phyloP scores from a whole-genome alignment of 2,113 vertebrate species.

The Forbesichthys agassizii region DNA sequence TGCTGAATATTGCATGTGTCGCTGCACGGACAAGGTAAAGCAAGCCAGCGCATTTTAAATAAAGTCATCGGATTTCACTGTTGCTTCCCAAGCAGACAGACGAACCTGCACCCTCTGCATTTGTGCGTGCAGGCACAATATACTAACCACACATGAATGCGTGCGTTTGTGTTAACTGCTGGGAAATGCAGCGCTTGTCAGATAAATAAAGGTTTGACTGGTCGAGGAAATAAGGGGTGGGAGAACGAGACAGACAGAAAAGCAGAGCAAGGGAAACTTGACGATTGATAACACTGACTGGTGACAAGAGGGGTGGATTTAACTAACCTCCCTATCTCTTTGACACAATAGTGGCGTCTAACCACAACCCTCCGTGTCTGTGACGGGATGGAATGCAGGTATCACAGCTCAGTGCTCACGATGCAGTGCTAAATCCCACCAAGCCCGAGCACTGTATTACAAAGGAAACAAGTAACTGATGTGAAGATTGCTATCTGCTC shows the following conservation, averaged over 20 bases:
- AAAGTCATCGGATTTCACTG: constrained; percentile 19
- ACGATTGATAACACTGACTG: too few relatives aligned
- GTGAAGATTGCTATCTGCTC: too few relatives aligned
- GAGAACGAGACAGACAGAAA: background rate
- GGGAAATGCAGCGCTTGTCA: background rate
- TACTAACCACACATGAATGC: too few relatives aligned
- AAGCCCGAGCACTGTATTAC: too few relatives aligned
- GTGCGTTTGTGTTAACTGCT: background rate
- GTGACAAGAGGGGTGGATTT: too few relatives aligned
- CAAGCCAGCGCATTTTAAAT: constrained; percentile 1
- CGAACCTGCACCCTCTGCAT: background rate
- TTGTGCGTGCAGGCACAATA: background rate
- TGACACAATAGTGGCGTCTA: too few relatives aligned
- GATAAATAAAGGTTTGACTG: background rate
- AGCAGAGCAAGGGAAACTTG: background rate
- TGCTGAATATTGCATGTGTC: constrained; percentile 5
- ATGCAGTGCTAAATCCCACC: too few relatives aligned
- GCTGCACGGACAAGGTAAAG: background rate
- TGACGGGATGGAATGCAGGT: too few relatives aligned
- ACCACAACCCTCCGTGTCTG: too few relatives aligned
- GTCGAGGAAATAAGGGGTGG: background rate
- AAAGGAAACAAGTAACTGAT: too few relatives aligned
- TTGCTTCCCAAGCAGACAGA: background rate
- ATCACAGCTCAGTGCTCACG: too few relatives aligned
- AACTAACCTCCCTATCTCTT: too few relatives aligned